Conservation (phyloP, 2,888 invertebrate species). For the Lapara coniferarum region DNA sequence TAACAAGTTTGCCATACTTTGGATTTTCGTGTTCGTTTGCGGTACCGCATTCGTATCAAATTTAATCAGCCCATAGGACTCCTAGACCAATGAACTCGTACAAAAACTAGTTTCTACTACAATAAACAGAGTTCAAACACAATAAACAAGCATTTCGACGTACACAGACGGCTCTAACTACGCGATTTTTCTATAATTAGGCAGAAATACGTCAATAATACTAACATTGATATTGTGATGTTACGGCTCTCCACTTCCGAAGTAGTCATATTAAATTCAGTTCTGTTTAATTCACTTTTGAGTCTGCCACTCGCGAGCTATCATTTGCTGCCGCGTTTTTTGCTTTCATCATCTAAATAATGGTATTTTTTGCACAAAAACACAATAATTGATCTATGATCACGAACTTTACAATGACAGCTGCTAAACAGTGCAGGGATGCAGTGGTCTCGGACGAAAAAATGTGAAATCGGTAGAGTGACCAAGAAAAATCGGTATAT, state of each 20-base stretch:
- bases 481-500: too few species aligned
- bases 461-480: too few species aligned
- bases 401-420: constrained; percentile 40
- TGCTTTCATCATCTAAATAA: constrained; percentile 77
- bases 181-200: constrained; percentile 62
- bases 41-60: not conserved
- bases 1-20: not conserved
- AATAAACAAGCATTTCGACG: constrained; percentile 51
- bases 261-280: constrained; percentile 67
- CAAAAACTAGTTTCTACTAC: constrained; percentile 32
- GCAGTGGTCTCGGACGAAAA: too few species aligned
- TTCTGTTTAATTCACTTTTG: constrained; percentile 56
- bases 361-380: constrained; percentile 66
- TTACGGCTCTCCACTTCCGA: constrained; percentile 78
- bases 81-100: constrained; percentile 43
- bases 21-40: not conserved
- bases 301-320: constrained; percentile 57
- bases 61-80: not conserved
- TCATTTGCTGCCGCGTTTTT: constrained; percentile 65
- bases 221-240: constrained; percentile 79
- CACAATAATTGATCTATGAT: constrained; percentile 54
- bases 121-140: constrained; percentile 33
- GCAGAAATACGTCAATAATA: constrained; percentile 42
- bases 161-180: constrained; percentile 42
- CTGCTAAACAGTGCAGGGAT: too few species aligned